phyloP scores from a whole-genome alignment of 1,140 invertebrate genomes.

The Calliopsis andreniformis region DNA sequence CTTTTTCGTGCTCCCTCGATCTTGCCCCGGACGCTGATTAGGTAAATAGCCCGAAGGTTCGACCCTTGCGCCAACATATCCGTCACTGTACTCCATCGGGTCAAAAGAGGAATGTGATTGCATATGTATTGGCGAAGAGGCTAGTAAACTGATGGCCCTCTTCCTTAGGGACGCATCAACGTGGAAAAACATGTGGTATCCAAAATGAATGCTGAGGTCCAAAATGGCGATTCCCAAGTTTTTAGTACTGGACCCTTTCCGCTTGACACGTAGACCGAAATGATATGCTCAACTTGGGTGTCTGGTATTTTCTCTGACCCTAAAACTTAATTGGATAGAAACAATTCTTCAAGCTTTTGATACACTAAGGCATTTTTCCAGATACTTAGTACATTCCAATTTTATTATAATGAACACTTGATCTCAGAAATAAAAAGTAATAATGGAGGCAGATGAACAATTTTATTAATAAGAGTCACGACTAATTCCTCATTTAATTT shows the following conservation, averaged over 20 bases:
- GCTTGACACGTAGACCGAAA: slow-evolving; percentile 1
- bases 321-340: no score
- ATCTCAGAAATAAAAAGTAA: no score
- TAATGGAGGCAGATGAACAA: no score
- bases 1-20: slow-evolving; percentile 45
- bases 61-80: slow-evolving; percentile 42
- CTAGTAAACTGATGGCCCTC: slow-evolving; percentile 33
- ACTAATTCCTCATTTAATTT: no score
- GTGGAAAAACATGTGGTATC: slow-evolving; percentile 25
- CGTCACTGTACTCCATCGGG: slow-evolving; percentile 43
- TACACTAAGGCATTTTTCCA: no score
- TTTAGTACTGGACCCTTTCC: neutral
- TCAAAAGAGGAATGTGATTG: slow-evolving; percentile 37
- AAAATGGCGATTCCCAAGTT: slow-evolving; percentile 29
- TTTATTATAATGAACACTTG: no score
- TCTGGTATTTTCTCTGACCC: no score
- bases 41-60: slow-evolving; percentile 59
- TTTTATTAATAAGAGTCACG: no score
- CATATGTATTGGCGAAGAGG: slow-evolving; percentile 39
- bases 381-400: no score
- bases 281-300: neutral
- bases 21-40: slow-evolving; percentile 60
- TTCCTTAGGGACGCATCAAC: slow-evolving; percentile 44
- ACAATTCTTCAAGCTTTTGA: no score
- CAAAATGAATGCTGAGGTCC: slow-evolving; percentile 9